These are phyloP conservation scores for Etheostoma spectabile DNA, from an alignment of 2,113 vertebrate genomes.

Conservation along the genomic window DNA sequence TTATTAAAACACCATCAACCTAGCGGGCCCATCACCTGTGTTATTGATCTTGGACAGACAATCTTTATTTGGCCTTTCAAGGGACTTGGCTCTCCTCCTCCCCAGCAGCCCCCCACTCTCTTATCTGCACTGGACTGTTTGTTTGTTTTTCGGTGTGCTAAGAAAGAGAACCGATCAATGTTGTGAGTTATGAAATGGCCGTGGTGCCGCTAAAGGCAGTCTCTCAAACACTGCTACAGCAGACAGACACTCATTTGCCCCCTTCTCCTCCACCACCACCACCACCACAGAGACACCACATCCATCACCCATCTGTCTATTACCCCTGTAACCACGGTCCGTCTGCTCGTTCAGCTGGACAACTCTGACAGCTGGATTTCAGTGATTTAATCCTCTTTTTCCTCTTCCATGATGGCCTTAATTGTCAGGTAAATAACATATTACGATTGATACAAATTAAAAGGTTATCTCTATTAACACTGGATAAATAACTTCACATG, in stretches of 20 bases:
- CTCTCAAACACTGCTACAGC: constrained; percentile 69
- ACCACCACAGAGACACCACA: constrained; percentile 49
- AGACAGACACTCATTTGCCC: constrained; percentile 65
- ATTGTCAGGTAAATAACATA: constrained; percentile 11
- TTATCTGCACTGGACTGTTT: constrained; percentile 69
- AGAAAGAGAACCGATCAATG: constrained; percentile 75
- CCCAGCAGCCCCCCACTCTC: constrained; percentile 37
- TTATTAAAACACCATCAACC: constrained; percentile 28
- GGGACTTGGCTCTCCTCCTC: constrained; percentile 26
- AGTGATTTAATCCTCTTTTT: neutral
- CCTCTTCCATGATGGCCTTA: neutral
- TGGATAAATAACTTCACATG: neutral
- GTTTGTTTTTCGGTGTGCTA: constrained; percentile 71
- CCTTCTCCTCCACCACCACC: constrained; percentile 25
- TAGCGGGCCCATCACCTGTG: constrained; percentile 37
- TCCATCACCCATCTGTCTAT: constrained; percentile 63
- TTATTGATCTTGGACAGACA: constrained; percentile 66
- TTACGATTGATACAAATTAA: neutral
- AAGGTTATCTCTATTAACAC: neutral
- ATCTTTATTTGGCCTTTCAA: constrained; percentile 65
- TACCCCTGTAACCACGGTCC: constrained; percentile 44
- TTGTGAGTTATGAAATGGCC: constrained; percentile 84
- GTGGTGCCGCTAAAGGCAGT: constrained; percentile 62
- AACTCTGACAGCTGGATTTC: constrained; percentile 47
- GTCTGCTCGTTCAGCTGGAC: constrained; percentile 28